Base-by-base conservation (phyloP, 2,797 vertebrate species). In the Geotrypetes seraphini region DNA sequence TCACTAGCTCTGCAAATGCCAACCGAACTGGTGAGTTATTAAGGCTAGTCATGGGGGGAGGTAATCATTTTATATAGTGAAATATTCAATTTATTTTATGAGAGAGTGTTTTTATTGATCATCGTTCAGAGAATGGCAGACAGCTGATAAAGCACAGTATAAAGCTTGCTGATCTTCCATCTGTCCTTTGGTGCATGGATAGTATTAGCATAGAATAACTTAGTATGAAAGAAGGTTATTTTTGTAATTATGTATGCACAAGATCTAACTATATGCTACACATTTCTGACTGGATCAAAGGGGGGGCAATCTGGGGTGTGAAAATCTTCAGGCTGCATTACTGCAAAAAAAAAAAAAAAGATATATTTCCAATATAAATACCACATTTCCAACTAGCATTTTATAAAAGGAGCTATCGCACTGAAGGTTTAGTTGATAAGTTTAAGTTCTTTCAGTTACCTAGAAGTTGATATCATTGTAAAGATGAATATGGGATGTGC, bases 61-160 rank as follows among this genome's bases (percentile, higher is more conserved):
- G 42, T 34, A 54, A 55, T 43, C 10, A 20, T 12, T 53, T 60
- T 60, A 62, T 55, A 47, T 13, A 8, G 25, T 51, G 29, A 66
- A 69, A 58, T 63, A 60, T 48, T 57, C 27, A 22, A 36, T 58
- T 52, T 66, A 45, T 35, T 39, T 71, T 60, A 60, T 38, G 41
- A 61, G 29, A 59, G 57, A 50, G 43, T n/a, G 31, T 36, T 62
- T 57, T 62, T 31, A 62, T 63, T 49, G 28, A 60, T 60, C 62
- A 37, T 5, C 8, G 23, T 28, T 29, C 36, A 39, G 40, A 53
- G 35, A 54, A 42, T 29, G 25, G n/a, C 30, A 51, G 25, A 37
- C 24, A 57, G 40, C 5, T 47, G 48, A 48, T 40, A 57, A 62
- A 62, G 18, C 12, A 41, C 15, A 8, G 0, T 2, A 11, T 4